Conservation (phyloP, 2,113 vertebrate genomes). For the Chunga burmeisteri region DNA sequence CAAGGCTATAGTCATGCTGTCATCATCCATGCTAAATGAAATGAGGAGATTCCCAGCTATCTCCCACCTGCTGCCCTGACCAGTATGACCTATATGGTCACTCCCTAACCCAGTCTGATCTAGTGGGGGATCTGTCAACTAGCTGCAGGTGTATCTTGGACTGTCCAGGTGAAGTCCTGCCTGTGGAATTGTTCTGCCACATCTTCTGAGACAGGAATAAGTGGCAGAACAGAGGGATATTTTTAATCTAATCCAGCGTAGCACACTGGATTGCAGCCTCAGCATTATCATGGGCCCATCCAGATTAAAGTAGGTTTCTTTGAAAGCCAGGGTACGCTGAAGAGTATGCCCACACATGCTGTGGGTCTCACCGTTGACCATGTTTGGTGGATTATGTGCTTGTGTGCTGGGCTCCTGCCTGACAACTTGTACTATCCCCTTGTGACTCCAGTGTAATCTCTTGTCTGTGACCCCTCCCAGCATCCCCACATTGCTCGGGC, state of each 20-base stretch:
- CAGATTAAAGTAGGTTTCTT: neutral
- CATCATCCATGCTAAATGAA: neutral
- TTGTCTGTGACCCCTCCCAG: neutral
- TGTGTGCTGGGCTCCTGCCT: neutral
- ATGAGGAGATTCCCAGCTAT: neutral
- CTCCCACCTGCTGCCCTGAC: neutral
- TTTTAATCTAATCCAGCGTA: neutral
- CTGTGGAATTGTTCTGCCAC: neutral
- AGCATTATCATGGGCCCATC: neutral
- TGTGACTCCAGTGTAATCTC: neutral
- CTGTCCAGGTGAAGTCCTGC: neutral
- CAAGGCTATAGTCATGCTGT: neutral
- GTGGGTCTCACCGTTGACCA: neutral
- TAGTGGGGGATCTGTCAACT: neutral
- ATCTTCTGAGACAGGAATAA: neutral
- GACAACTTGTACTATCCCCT: neutral
- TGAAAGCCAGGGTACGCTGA: neutral
- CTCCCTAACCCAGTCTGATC: neutral
- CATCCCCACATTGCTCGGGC: neutral
- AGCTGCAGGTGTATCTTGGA: neutral
- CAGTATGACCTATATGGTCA: neutral
- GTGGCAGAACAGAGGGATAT: neutral
- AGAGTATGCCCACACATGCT: rapidly evolving
- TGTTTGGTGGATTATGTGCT: neutral
- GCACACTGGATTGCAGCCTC: neutral